Percentiles rank a stretch among this genome's conserved stretches.
Conservation (phyloP, 2,888 invertebrate species). For the Cephus runcator region DNA sequence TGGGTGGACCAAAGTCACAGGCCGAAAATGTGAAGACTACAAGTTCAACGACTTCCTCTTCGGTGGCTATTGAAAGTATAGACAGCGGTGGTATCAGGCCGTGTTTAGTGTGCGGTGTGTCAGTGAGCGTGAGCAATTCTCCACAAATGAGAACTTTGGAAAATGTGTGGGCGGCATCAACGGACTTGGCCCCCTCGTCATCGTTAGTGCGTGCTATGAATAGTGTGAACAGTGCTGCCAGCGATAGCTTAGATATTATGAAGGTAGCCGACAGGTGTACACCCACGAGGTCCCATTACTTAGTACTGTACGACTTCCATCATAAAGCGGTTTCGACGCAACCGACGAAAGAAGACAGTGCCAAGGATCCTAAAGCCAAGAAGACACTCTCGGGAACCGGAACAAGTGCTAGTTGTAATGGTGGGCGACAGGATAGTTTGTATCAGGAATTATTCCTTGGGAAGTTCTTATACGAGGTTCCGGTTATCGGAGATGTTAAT, state of each 20-base stretch:
- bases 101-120: constrained; percentile 68
- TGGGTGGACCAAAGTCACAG: constrained; percentile 54
- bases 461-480: constrained; percentile 61
- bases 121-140: constrained; percentile 52
- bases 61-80: constrained; percentile 29
- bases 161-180: constrained; percentile 60
- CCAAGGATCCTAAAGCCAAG: constrained; percentile 65
- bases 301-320: constrained; percentile 78
- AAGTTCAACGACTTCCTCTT: constrained; percentile 38
- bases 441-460: constrained; percentile 61
- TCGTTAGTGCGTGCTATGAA: constrained; percentile 79
- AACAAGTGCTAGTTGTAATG: constrained; percentile 67
- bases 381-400: constrained; percentile 66
- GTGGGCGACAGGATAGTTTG: constrained; percentile 60
- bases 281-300: constrained; percentile 64
- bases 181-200: constrained; percentile 58
- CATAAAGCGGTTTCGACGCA: constrained; percentile 69
- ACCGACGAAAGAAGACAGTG: constrained; percentile 59
- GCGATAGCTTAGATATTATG: constrained; percentile 67
- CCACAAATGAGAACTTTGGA: constrained; percentile 55
- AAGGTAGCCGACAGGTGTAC: constrained; percentile 62
- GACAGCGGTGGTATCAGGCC: constrained; percentile 57
- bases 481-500: constrained; percentile 63
- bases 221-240: constrained; percentile 75
- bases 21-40: constrained; percentile 35